Base-by-base conservation (phyloP, 2,888 invertebrate genomes). In the Drosophila neutralis region DNA sequence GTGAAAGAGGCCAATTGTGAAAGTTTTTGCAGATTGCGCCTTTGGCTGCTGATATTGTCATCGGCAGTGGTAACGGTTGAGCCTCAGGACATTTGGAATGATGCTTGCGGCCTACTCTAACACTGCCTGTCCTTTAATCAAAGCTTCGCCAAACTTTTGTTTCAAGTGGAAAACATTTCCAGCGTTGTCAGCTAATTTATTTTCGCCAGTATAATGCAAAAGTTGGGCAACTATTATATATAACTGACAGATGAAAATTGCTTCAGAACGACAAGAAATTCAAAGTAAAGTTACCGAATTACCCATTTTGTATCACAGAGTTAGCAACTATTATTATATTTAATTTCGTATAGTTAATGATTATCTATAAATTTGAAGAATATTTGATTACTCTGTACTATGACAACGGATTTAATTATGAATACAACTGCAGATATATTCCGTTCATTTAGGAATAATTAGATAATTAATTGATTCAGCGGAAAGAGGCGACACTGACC, bases 1-100 rank as follows among this genome's bases (percentile, higher is more conserved):
- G 7, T n/a, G 38, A 27, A 21, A 10, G 24, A 49, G 7, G 31
- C n/a, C 62, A 74, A 66, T 33, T 60, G 53, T 45, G 18, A 65
- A 60, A 80, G 76, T 62, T 78, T 76, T 71, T 31, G 36, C 59
- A 65, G 24, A 63, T 68, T 57, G 36, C 15, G 49, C 65, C 42
- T n/a, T 38, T n/a, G 67, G 42, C 21, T 29, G 42, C 63, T 62
- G 40, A 53, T 67, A 71, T 61, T 66, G 57, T 31, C 45, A 45
- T 64, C 65, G 56, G 31, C 35, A 58, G 59, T 65, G 63, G 72
- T 68, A 72, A 81, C 64, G 76, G 58, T 53, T 68, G 63, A 36
- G 66, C 82, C 67, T 57, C 51, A 57, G 73, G 76, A 62, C 68
- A 69, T 61, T 76, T 70, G 24, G 58, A 75, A 63, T 65, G 64